These are phyloP conservation scores for Procambarus clarkii DNA, from an alignment of 1,140 invertebrate species.

Conservation along the genomic window DNA sequence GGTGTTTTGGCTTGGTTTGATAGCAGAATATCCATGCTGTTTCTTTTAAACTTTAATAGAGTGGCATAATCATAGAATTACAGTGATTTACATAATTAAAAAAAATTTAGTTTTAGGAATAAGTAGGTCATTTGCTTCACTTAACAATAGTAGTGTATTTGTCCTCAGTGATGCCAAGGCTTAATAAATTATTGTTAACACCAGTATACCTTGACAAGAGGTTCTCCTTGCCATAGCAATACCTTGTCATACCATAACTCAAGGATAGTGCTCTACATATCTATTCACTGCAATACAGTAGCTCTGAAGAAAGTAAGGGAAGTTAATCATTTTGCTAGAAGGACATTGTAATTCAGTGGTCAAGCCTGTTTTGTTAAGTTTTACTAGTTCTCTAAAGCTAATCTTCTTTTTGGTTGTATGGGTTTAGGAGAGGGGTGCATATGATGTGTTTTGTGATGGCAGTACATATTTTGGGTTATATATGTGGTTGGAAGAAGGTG, in stretches of 20 bases:
- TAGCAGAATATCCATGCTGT: constrained; percentile 13
- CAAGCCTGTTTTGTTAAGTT: constrained; percentile 10
- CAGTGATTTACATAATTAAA: constrained; percentile 17
- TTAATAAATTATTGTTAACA: constrained; percentile 1
- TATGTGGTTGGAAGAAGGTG: no score
- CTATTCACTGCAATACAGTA: constrained; percentile 2
- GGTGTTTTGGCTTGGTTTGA: background rate
- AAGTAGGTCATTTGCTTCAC: constrained; percentile 34
- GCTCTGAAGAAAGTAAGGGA: background rate
- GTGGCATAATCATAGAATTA: constrained; percentile 35
- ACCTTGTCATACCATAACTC: constrained; percentile 13
- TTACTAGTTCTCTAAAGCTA: background rate
- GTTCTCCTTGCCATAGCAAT: background rate
- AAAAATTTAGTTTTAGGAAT: constrained; percentile 32
- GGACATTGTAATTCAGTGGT: background rate
- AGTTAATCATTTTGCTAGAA: background rate
- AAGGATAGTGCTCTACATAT: constrained; percentile 25
- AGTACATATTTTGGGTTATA: no score
- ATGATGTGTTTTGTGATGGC: no score
- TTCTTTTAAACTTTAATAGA: constrained; percentile 12
- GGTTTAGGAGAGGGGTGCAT: no score
- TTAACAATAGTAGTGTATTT: constrained; percentile 12
- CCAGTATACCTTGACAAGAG: background rate
- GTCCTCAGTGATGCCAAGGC: constrained; percentile 28
- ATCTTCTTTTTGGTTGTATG: no score